Conservation (phyloP, 1,140 invertebrate species). For the Hydropsyche tenuis region DNA sequence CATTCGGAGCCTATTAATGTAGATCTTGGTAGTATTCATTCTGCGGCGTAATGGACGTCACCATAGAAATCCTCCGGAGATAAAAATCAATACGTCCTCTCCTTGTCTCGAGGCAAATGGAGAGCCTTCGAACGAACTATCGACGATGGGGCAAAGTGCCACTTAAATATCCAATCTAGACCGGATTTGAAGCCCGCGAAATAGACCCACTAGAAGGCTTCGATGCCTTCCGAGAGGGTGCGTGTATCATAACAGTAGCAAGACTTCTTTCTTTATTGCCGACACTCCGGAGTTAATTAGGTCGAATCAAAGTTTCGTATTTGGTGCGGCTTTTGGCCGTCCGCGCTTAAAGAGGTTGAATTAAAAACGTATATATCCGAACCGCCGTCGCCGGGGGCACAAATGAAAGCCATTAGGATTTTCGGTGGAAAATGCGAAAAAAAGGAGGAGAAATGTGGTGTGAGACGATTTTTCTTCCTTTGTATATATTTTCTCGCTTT, state of each 20-base stretch:
- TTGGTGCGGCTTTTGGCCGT: neutral
- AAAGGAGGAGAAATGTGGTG: neutral
- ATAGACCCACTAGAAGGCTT: slow-evolving; percentile 23
- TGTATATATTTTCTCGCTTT: slow-evolving; percentile 1
- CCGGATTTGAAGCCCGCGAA: slow-evolving; percentile 24
- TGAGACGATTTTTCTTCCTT: neutral
- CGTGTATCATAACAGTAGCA: too few species aligned
- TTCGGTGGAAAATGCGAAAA: slow-evolving; percentile 1
- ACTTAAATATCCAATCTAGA: slow-evolving; percentile 42
- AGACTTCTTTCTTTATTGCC: too few species aligned
- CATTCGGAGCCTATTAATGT: too few species aligned
- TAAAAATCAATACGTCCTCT: slow-evolving; percentile 27
- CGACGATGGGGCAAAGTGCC: slow-evolving; percentile 41
- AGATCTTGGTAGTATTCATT: neutral
- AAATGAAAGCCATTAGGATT: slow-evolving; percentile 12
- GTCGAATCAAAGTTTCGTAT: neutral
- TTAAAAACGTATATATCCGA: slow-evolving; percentile 23
- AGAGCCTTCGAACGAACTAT: slow-evolving; percentile 30
- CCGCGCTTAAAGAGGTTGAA: neutral
- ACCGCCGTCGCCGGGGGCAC: neutral
- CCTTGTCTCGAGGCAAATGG: slow-evolving; percentile 22
- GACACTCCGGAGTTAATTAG: slow-evolving; percentile 3
- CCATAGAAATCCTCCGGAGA: slow-evolving; percentile 8
- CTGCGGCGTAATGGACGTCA: slow-evolving; percentile 2
- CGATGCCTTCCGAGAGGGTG: too few species aligned